These are phyloP conservation scores for Vulpes lagopus DNA, from an alignment of 2,113 vertebrate genomes.

Conservation along the genomic window DNA sequence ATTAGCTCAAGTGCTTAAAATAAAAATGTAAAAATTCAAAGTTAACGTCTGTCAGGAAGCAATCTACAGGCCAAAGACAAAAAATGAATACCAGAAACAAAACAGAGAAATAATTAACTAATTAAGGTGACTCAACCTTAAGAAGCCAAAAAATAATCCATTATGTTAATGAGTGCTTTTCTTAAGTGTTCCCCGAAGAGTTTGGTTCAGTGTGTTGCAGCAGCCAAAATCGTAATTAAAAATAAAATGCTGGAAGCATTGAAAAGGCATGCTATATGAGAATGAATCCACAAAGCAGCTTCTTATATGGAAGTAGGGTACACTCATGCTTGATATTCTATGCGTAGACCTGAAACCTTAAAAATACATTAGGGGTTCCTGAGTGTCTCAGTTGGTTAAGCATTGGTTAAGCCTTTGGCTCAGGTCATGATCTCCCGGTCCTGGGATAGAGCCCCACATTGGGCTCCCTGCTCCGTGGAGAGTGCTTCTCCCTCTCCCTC, in stretches of 20 bases:
- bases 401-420: not conserved
- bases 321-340: not conserved
- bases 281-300: not conserved
- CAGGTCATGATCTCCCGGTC: not conserved
- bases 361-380: not conserved
- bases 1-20: not conserved
- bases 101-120: conserved; percentile 11
- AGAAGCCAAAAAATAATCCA: not conserved
- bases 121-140: conserved; percentile 30
- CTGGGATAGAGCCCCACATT: not conserved
- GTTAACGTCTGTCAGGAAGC: not conserved
- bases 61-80: conserved; percentile 9
- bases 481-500: too few species aligned
- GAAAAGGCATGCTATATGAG: not conserved
- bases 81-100: conserved; percentile 8
- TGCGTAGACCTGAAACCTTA: not conserved
- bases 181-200: conserved; percentile 27
- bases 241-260: not conserved
- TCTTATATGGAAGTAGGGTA: not conserved
- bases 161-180: conserved; percentile 21
- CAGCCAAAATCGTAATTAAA: conserved; percentile 37
- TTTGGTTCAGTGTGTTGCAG: not conserved
- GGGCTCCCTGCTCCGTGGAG: not conserved
- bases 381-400: not conserved
- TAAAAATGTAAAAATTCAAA: conserved; percentile 51